Base-by-base conservation (phyloP, 2,113 vertebrate genomes). In the Gymnarchus niloticus region DNA sequence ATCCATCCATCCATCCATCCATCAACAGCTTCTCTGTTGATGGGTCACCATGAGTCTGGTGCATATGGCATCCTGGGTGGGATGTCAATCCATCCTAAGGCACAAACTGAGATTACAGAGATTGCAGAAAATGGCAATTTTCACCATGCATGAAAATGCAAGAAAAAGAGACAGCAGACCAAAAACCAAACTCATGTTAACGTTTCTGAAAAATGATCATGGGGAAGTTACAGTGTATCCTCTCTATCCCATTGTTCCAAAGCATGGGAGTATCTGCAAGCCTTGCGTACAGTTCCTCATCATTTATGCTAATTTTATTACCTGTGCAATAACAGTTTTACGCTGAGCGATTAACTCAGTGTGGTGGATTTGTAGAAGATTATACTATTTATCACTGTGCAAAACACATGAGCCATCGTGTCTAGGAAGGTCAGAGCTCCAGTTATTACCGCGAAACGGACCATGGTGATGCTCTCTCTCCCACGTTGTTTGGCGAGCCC, bases 271-370 rank as follows among this genome's bases (percentile, higher is more conserved):
- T 33, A 33, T 25, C 61, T 28, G 17, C 28, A 37, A 6, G 6
- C 28, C 33, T 19, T 41, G 33, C 12, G 19, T 41, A 7, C 1
- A 5, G 65, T 73, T 41, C 33, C 65, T 73, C 28, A 41, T 73
- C 65, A 73, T 28, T 73, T 73, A 73, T 73, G 65, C 65, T 41
- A 73, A 73, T 73, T 41, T 78, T 48, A 78, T 78, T 78, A 48
- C 6, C 52, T 48, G 44, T 21, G 76, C 76, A 44, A 78, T n/a
- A 48, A 19, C 44, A n/a, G 23, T 37, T 78, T 44, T 48, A 48
- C 7, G 44, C 44, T 17, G 0, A 8, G 7, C 9, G 44, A 78
- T 78, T 78, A 78, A 48, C 76, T 46, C 37, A 48, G 76, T 37
- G 44, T 17, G 65, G 65, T 33, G 7, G 12, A n/a, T 14, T 73